Base-by-base conservation (phyloP, 2,113 vertebrate genomes). In the Zonotrichia leucophrys region DNA sequence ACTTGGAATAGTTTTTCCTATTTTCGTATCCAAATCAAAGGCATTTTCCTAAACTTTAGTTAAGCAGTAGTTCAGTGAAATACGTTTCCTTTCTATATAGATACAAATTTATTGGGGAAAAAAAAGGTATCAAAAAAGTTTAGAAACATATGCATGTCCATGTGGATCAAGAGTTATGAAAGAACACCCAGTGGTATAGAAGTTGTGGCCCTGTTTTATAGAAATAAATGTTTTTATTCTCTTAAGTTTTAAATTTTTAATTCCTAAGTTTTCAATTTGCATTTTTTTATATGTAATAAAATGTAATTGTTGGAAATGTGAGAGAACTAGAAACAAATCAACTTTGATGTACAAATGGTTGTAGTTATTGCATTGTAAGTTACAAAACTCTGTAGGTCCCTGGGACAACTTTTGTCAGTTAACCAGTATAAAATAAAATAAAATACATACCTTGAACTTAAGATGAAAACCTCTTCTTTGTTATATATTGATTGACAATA, bases 161-260 rank as follows among this genome's bases (percentile, higher is more conserved):
- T 37, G 56, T 39, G 72, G 59, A 72, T 88, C 23, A 39, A 59
- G 46, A 59, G 50, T 74, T 88, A 67, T 0, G 6, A 39, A 94
- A 74, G 28, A 81, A 62, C n/a, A 67, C 86, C 49, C 22, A 74
- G 24, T 81, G 79, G 25, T 74, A 46, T 44, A 80, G 76, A 93
- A 80, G 47, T 42, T 89, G 47, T 90, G 41, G 47, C 52, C 79
- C 69, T 15, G 5, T 95, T 97, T 96, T 96, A 46, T 90, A 96
- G 79, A 90, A 92, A 74, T 56, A 64, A 19, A 11, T 63, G 90
- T 96, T 94, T 96, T 96, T 91, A 94, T 93, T 90, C 68, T 79
- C 85, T 81, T 90, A 64, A 92, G 79, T 82, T 96, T 96, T 89
- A 92, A 75, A 86, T 86, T 92, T 44, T 93, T 95, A 14, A 75